A percentile compares a stretch with the other conserved stretches of the same genome.
These are phyloP conservation scores for Pholis gunnellus DNA, from an alignment of 2,113 vertebrate genomes.

Conservation along the genomic window DNA sequence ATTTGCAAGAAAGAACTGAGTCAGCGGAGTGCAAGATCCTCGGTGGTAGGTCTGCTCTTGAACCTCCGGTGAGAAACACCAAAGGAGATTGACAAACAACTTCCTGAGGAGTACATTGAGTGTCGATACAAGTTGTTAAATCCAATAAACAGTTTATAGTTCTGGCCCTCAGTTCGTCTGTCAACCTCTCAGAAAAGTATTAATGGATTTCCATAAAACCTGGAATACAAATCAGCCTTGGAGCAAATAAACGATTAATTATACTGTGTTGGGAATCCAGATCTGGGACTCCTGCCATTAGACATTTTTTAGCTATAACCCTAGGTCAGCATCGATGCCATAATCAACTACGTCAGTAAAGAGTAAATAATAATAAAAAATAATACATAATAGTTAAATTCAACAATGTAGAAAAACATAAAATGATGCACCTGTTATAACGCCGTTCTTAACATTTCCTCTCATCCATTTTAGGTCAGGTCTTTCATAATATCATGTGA, in stretches of 20 bases:
- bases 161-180: not conserved
- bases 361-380: too few species aligned
- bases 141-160: not conserved
- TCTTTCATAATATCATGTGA: not conserved
- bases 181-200: not conserved
- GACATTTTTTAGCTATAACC: not conserved
- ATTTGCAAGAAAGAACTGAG: not conserved
- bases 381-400: not conserved
- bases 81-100: not conserved
- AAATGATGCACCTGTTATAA: not conserved
- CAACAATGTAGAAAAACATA: not conserved
- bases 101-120: not conserved
- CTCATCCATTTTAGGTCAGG: not conserved
- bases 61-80: not conserved
- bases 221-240: not conserved
- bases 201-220: constrained; percentile 1
- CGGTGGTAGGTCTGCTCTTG: not conserved
- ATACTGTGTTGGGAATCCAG: constrained; percentile 2
- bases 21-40: not conserved
- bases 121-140: not conserved
- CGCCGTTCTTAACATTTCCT: not conserved
- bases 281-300: constrained; percentile 11
- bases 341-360: not conserved
- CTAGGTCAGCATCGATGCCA: not conserved
- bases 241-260: constrained; percentile 2